Conservation (phyloP, 2,888 invertebrate genomes). For the Gisinianus flammeolus region DNA sequence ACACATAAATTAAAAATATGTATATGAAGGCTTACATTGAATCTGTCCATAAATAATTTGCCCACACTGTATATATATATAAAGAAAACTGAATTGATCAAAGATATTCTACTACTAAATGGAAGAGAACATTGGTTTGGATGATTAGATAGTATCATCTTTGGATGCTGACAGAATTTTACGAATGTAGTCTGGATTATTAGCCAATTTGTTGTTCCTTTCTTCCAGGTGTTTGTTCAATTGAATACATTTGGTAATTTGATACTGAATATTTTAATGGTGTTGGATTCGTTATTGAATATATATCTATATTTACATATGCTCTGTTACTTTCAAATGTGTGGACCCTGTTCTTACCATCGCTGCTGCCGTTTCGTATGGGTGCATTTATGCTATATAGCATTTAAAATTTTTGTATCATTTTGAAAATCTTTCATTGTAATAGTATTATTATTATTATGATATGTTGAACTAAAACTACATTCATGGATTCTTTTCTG, state of each 20-base stretch:
- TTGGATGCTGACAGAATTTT: conserved; percentile 43
- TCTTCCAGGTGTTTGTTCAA: conserved; percentile 49
- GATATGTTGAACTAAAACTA: no score
- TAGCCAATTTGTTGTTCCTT: conserved; percentile 54
- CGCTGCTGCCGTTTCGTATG: conserved; percentile 81
- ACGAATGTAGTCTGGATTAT: conserved; percentile 53
- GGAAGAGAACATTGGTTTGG: conserved; percentile 37
- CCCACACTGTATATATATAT: no score
- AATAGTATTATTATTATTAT: no score
- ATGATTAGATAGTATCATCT: conserved; percentile 49
- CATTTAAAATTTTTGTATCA: no score
- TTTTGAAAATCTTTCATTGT: no score
- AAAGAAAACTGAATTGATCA: no score
- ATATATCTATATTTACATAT: no score
- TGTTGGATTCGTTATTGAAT: no score
- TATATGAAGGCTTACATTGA: no score
- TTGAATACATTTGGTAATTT: conserved; percentile 59
- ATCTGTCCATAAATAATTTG: no score
- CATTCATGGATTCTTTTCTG: background rate
- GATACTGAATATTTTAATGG: conserved; percentile 81
- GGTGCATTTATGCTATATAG: conserved; percentile 67
- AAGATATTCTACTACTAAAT: background rate
- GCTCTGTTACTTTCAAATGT: conserved; percentile 88
- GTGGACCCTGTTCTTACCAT: conserved; percentile 91
- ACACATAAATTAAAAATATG: no score